A percentile compares a stretch with the other conserved stretches of the same genome.
Evolutionary conservation across 2,888 invertebrate species (phyloP).

Genomic region (Pyrocoelia pectoralis): DNA sequence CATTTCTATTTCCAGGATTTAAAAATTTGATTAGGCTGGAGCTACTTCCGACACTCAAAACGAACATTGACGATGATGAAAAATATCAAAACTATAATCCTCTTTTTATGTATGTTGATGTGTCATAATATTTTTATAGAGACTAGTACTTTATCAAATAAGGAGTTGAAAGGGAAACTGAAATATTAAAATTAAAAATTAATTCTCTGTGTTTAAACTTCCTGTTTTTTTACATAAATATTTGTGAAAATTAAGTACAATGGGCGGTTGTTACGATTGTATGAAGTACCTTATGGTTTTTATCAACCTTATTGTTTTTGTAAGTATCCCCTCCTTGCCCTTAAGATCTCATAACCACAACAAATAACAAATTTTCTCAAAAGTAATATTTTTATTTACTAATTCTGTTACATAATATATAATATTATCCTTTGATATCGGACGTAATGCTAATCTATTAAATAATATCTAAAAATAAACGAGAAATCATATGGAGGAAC

Average conservation of each 20-base stretch:
- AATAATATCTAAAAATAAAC: too few species aligned
- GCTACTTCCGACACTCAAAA: not conserved
- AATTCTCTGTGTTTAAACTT: too few species aligned
- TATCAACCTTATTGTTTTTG: conserved; percentile 78
- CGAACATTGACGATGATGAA: not conserved
- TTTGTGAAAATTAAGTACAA: conserved; percentile 36
- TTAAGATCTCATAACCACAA: not conserved
- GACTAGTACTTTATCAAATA: not conserved
- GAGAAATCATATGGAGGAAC: too few species aligned
- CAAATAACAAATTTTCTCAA: not conserved
- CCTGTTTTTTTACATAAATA: not conserved
- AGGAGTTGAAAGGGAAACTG: not conserved
- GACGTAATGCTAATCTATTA: too few species aligned
- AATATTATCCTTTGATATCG: too few species aligned
- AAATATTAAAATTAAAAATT: too few species aligned
- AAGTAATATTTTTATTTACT: not conserved
- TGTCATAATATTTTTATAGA: not conserved
- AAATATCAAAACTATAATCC: not conserved
- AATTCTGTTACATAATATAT: too few species aligned
- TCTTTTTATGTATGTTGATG: not conserved
- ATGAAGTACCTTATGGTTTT: conserved; percentile 77
- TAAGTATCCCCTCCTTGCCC: conserved; percentile 61
- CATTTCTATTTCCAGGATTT: not conserved
- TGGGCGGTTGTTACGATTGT: conserved; percentile 74
- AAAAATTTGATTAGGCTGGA: not conserved